phyloP scores from a whole-genome alignment of 2,888 invertebrate species.

The Linnaemya vulpina region DNA sequence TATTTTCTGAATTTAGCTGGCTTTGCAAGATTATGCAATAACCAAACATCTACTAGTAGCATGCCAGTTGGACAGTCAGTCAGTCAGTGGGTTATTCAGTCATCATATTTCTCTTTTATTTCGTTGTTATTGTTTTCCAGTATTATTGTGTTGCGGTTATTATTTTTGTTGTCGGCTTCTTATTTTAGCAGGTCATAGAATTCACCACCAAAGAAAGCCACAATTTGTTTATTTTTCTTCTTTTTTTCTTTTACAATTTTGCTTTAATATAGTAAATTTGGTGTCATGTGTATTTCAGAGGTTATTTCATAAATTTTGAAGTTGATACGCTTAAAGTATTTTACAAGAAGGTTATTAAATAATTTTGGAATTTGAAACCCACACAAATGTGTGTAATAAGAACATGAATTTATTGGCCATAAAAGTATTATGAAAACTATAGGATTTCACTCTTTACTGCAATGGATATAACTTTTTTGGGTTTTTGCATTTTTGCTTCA shows the following conservation, averaged over 20 bases:
- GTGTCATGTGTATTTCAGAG: slow-evolving; percentile 30
- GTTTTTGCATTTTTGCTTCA: slow-evolving; percentile 26
- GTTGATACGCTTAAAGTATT: slow-evolving; percentile 16
- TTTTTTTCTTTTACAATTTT: slow-evolving; percentile 6
- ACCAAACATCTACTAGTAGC: slow-evolving; percentile 11
- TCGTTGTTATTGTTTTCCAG: slow-evolving; percentile 14
- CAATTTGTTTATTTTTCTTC: slow-evolving; percentile 33
- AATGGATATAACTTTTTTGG: slow-evolving; percentile 12
- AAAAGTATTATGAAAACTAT: slow-evolving; percentile 9
- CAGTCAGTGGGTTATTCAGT: slow-evolving; percentile 6
- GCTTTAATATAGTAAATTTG: slow-evolving; percentile 22
- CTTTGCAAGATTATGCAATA: slow-evolving; percentile 61
- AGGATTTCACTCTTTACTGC: background rate
- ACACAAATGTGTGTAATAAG: slow-evolving; percentile 2
- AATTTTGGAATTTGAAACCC: slow-evolving; percentile 38
- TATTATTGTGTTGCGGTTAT: slow-evolving; percentile 51
- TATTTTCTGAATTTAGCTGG: slow-evolving; percentile 23
- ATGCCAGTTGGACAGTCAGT: slow-evolving; percentile 1
- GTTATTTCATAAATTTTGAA: slow-evolving; percentile 38
- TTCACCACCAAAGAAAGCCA: slow-evolving; percentile 51
- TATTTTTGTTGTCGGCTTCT: slow-evolving; percentile 61
- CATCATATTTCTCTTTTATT: slow-evolving; percentile 33
- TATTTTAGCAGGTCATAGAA: slow-evolving; percentile 41
- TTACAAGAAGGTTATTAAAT: slow-evolving; percentile 28
- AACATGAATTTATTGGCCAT: slow-evolving; percentile 20